Base-by-base conservation (phyloP, 2,113 vertebrate species). In the Neoarius graeffei region DNA sequence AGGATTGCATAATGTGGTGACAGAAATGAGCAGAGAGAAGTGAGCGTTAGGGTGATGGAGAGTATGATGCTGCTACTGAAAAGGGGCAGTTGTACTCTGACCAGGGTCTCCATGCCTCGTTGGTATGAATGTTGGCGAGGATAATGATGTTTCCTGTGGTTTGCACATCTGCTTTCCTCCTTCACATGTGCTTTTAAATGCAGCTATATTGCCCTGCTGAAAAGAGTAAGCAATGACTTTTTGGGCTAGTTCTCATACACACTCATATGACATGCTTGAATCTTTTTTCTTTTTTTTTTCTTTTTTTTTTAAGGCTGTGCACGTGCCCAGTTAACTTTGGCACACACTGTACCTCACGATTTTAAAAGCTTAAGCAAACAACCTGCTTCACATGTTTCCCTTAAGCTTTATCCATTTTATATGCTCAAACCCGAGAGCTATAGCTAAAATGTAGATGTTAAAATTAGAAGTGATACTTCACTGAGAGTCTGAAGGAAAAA, bases 181-280 rank as follows among this genome's bases (percentile, higher is more conserved):
- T 92, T 89, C 89, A 92, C 93, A 93, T 94, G 90, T 93, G 91
- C 91, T 93, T 89, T 92, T 92, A 92, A 94, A 93, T 59, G 87
- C 82, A 74, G 81, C 86, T 89, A 86, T 48, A 81, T 89, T 84
- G 84, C 84, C 54, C 54, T 79, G 71, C 23, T 5, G 60, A 48
- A 69, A 82, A 83, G 50, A 57, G 59, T 64, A 74, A 9, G 30
- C 14, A 14, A 76, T 8, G 67, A 23, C 57, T 83, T 19, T 83
- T 77, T 73, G 59, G 60, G 23, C 52, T n/a, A 30, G 88, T 88
- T 91, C 92, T 92, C 91, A 91, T 88, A 25, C 71, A 76, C 69
- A 84, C 71, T 77, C 20, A 25, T n/a, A 86, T n/a, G 23, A 62
- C 83, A 35, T 79, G 66, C 92, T 91, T 15, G n/a, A 86, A 79